Evolutionary conservation across 2,113 vertebrate genomes (phyloP), one percentile per base, ranked within the genome.

Genomic region (Malaclemys terrapin): DNA sequence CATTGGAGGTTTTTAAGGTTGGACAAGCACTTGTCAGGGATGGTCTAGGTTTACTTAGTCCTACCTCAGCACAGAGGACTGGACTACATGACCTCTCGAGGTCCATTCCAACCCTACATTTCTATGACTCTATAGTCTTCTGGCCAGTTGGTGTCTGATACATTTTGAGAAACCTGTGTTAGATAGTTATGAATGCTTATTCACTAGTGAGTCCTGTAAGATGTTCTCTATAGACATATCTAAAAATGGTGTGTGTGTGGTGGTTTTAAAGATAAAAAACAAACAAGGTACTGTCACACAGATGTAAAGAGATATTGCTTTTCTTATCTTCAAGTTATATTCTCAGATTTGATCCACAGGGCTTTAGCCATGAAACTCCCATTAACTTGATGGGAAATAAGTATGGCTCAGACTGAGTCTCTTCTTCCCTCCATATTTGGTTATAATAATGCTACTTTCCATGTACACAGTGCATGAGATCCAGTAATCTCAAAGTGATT

Each of bases 321-420:
- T 88, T 88, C 38, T 88, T 84, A 84, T 84, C 80, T 80, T 91
- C 93, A 54, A 47, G 85, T 88, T 84, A 62, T 59, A 25, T n/a
- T 84, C 75, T 69, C 35, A 80, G 90, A 42, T 94, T 85, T 88
- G 94, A 96, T 92, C 85, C 96, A 93, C 91, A 59, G 93, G 90
- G 94, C 79, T 82, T 86, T 87, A 94, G 95, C 84, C 79, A 6
- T 90, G 54, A 84, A 82, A 47, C 25, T 95, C 52, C 89, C 84
- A 75, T 96, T 93, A 92, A 49, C 88, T 91, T 90, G 94, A 94
- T 84, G 92, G 85, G 78, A 86, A 82, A 82, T 80, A 17, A 47
- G 80, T 91, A 59, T 94, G 52, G 57, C 47, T 88, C 45, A 59
- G n/a, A 72, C 84, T 75, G 83, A 72, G 87, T 82, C 57, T 52